Evolutionary conservation across 2,888 invertebrate genomes (phyloP), one percentile per base, ranked within the genome.

Genomic region (Epirrhoe tristata): DNA sequence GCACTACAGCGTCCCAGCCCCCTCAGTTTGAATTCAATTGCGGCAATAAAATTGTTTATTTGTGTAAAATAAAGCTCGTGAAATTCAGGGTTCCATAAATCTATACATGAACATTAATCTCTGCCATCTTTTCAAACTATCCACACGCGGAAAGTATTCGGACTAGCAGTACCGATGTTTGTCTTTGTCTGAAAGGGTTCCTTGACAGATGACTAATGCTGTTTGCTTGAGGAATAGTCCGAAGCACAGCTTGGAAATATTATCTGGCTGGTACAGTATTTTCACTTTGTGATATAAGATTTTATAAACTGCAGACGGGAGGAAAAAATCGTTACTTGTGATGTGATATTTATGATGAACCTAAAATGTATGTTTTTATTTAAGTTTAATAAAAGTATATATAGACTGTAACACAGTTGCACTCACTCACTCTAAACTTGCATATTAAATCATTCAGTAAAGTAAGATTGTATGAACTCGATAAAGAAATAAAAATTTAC

Each of bases 121-220:
- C 65, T 57, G 70, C 59, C 61, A 68, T 62, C 69, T 66, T 70
- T 68, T 65, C 64, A 66, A 67, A 71, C 67, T 71, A 73, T 67
- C 68, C 71, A 50, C 63, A 73, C 66, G 69, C 71, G 69, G 74
- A 65, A 67, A 73, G 69, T 71, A 69, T 73, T 70, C 67, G 70
- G 73, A 74, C 72, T 67, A 63, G 68, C 58, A 61, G 68, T 61
- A 65, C 69, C 82, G 81, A 82, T 84, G 81, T 83, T 84, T 83
- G 86, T 81, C 80, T 81, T 77, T 80, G 81, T 79, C 78, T 78
- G 77, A 78, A 83, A 83, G 85, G 82, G 81, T 81, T 71, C 77
- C 74, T 72, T 85, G 88, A 87, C 88, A 83, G 81, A 84, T 88
- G 85, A 90, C 81, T 86, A 89, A 90, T 90, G 87, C 84, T 87